Base-by-base conservation (phyloP, 2,113 vertebrate genomes). In the Uria aalge region DNA sequence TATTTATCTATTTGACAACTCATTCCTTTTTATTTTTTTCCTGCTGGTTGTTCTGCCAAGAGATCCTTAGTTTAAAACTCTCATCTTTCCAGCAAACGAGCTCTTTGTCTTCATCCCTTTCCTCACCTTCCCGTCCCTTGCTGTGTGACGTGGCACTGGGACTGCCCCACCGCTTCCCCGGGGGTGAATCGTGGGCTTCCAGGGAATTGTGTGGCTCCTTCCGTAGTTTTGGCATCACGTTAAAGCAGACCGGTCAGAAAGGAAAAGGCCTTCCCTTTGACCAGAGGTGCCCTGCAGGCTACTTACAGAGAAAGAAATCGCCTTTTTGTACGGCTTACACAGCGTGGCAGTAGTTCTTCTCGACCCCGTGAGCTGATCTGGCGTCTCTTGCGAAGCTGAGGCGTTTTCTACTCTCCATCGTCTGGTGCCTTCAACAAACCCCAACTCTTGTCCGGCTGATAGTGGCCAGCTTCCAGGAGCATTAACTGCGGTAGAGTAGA, bases 61-160 rank as follows among this genome's bases (percentile, higher is more conserved):
- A 82, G 14, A 8, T 34, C 3, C 55, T 68, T 47, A 45, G 32
- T 66, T n/a, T 80, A 73, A 76, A 94, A 1, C 17, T 47, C 11
- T n/a, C 12, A 15, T 73, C 45, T 77, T 69, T 62, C 50, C 60
- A 84, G 36, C 23, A 38, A 85, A 27, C 16, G n/a, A 60, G 3
- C 16, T 80, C 43, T 80, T 88, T 68, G 26, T 40, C 63, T 43
- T 47, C 47, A 47, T 47, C 47, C 47, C 47, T 21, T 47, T 22
- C 47, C 47, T 47, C 47, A 10, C 47, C 47, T 47, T 47, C 47
- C 47, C 20, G 47, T 66, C 21, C 59, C 36, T 75, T 56, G 12
- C 40, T 73, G 8, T 1, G 0, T 9, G 27, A 90, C 1, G 0
- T 2, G 1, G 19, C 45, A 29, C 53, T 78, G 40, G n/a, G 30